Evolutionary conservation across 1,140 invertebrate species (phyloP).

Genomic region (Leptestheria dahalacensis): DNA sequence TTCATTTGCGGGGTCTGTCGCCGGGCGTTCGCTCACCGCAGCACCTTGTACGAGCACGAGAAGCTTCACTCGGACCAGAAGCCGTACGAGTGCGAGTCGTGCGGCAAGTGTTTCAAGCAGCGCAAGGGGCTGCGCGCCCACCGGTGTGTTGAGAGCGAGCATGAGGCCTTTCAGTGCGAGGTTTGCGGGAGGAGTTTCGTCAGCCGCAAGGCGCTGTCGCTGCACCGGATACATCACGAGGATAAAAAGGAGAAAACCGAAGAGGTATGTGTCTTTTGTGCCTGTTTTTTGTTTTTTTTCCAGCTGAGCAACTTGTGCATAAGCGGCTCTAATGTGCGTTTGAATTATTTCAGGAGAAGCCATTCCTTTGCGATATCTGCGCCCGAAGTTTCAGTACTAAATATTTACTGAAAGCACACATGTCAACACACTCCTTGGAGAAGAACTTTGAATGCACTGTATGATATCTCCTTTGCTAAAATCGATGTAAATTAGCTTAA

Average conservation of each 20-base stretch:
- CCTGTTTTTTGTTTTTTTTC: not conserved
- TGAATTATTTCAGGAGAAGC: conserved; percentile 17
- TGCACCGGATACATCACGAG: conserved; percentile 15
- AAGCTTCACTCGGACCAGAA: conserved; percentile 22
- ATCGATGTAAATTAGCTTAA: too few relatives aligned
- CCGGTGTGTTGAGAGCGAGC: not conserved
- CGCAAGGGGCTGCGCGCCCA: conserved; percentile 20
- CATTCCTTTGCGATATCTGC: conserved; percentile 23
- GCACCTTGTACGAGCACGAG: conserved; percentile 17
- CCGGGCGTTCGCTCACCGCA: conserved; percentile 6
- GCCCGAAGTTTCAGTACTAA: conserved; percentile 20
- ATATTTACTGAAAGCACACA: conserved; percentile 21
- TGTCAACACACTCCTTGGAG: conserved; percentile 21
- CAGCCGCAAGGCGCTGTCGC: conserved; percentile 12
- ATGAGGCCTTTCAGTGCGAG: conserved; percentile 13
- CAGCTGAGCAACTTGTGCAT: too few relatives aligned
- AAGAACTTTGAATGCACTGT: conserved; percentile 18
- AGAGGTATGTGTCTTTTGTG: not conserved
- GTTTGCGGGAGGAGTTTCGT: conserved; percentile 10
- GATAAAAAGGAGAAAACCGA: not conserved
- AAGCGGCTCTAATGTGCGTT: too few relatives aligned
- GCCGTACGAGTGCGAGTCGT: conserved; percentile 22
- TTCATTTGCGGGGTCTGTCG: conserved; percentile 1
- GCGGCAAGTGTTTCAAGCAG: conserved; percentile 22
- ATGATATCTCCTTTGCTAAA: too few relatives aligned